phyloP scores from a whole-genome alignment of 2,888 invertebrate species.

The Ommatoiulus sabulosus region DNA sequence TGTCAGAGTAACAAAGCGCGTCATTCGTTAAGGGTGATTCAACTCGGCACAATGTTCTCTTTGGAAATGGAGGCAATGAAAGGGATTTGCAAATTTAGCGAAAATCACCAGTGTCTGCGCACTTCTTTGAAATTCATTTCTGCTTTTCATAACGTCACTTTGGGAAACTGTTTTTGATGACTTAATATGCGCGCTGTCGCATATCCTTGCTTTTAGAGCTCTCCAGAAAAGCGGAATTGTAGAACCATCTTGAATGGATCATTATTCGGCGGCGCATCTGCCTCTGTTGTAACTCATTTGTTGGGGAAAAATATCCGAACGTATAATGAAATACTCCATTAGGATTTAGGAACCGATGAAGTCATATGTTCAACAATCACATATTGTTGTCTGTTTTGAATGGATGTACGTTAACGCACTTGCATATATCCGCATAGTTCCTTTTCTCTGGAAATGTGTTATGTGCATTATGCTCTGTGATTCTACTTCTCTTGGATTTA shows the following conservation, averaged over 20 bases:
- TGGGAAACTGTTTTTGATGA: neutral
- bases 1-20: neutral
- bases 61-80: neutral
- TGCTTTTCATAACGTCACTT: slow-evolving; percentile 40
- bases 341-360: neutral
- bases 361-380: neutral
- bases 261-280: neutral
- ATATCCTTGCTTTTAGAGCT: neutral
- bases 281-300: slow-evolving; percentile 5
- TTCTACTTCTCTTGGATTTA: neutral
- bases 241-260: neutral
- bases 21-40: slow-evolving; percentile 9
- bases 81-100: slow-evolving; percentile 12
- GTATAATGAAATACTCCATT: slow-evolving; percentile 9
- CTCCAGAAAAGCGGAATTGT: neutral
- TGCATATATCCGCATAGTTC: neutral
- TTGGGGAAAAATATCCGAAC: neutral
- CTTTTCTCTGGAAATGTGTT: neutral
- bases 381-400: neutral
- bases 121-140: neutral
- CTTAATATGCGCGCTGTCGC: neutral
- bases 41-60: neutral
- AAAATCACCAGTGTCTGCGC: slow-evolving; percentile 6
- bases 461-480: neutral
- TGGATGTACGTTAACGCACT: neutral